Base-by-base conservation (phyloP, 2,888 invertebrate species). In the Mylabris sibirica region DNA sequence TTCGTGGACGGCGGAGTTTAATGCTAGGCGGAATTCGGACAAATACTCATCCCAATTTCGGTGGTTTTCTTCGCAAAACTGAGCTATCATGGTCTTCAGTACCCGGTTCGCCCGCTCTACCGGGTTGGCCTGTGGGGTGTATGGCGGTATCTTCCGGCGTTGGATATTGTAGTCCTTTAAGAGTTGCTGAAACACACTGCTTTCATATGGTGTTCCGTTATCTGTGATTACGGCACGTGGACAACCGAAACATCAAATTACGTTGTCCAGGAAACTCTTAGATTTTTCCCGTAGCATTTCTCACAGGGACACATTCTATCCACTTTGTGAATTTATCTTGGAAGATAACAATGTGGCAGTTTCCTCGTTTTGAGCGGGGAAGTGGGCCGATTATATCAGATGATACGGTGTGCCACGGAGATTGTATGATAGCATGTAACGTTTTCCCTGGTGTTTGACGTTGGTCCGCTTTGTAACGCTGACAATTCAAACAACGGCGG, bases 81-180 rank as follows among this genome's bases (percentile, higher is more conserved):
- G 72, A 0, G 79, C 71, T 0, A 82, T 77, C 78, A 83, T 82
- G 0, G 80, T 81, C 63, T 81, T 79, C 0, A 82, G 30, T 0
- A 77, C 77, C 17, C 75, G 62, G 64, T 82, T 83, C 0, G 77
- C 70, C 12, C 81, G 34, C 67, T 84, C 82, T 0, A 79, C 80
- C 0, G 80, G 80, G 65, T 84, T 83, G 3, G 76, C 78, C 44
- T 83, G 81, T 75, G 5, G 77, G 34, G 76, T 70, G 75, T 73
- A 76, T 9, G 72, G 73, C 1, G 81, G 79, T 0, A 79, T 80
- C 1, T 64, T 38, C 1, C 71, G 70, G 59, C 77, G 75, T 12
- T 20, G 26, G 8, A 77, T 76, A 0, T 66, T 65, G 14, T 68
- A 62, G 11, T 67, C 71, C 22, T 66, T 53, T 3, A 77, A 65